phyloP scores from a whole-genome alignment of 37 sponge, comb jelly and placozoan species.

The Bolinopsis microptera region DNA sequence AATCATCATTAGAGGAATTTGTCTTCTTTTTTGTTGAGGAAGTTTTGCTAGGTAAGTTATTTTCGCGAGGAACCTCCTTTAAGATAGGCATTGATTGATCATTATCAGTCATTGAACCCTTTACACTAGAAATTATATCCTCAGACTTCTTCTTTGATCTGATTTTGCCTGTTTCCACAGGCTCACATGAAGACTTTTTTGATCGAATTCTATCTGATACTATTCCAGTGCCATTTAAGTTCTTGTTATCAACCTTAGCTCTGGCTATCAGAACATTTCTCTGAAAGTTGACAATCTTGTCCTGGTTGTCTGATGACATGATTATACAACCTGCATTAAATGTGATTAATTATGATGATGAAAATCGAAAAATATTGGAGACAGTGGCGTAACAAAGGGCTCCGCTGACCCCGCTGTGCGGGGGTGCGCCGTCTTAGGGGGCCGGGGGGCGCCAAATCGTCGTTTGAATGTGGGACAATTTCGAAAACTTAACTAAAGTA shows the following conservation, averaged over 20 bases:
- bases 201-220: neutral
- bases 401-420: too few relatives aligned
- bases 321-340: neutral
- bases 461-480: too few relatives aligned
- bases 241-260: neutral
- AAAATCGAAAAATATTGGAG: too few relatives aligned
- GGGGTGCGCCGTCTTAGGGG: too few relatives aligned
- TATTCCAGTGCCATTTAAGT: too few relatives aligned
- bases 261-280: neutral
- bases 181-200: neutral
- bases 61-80: neutral
- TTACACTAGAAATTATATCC: neutral
- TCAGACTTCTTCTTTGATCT: neutral
- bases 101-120: neutral
- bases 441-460: too few relatives aligned
- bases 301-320: neutral
- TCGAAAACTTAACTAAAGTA: too few relatives aligned
- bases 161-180: neutral
- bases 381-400: too few relatives aligned
- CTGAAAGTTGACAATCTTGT: neutral
- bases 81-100: neutral
- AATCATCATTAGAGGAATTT: too few relatives aligned
- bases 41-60: neutral
- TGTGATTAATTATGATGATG: neutral
- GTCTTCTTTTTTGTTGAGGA: neutral